These are phyloP conservation scores for Yponomeuta sedellus DNA, from an alignment of 2,888 invertebrate species.

Conservation along the genomic window DNA sequence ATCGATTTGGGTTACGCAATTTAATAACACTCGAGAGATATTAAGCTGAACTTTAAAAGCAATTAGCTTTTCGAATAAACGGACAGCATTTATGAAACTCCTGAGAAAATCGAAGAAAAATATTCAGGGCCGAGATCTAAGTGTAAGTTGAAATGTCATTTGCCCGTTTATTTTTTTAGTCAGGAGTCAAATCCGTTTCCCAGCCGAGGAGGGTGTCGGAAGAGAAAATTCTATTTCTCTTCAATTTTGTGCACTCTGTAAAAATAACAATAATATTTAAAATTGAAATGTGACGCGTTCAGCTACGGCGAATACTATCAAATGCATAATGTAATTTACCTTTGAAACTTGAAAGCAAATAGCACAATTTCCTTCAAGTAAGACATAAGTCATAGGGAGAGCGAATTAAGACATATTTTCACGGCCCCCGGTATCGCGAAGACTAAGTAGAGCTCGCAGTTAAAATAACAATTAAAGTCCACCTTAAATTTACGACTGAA, in stretches of 20 bases:
- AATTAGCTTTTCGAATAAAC: conserved; percentile 14
- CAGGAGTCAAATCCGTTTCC: conserved; percentile 52
- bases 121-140: neutral
- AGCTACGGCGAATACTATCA: neutral
- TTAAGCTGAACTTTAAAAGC: conserved; percentile 16
- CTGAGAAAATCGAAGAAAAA: conserved; percentile 11
- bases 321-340: neutral
- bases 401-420: conserved; percentile 74
- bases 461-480: conserved; percentile 77
- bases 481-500: conserved; percentile 71
- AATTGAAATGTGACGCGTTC: conserved; percentile 51
- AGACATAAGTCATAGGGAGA: conserved; percentile 65
- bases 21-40: conserved; percentile 45
- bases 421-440: conserved; percentile 47
- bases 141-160: conserved; percentile 31
- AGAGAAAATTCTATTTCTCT: conserved; percentile 68
- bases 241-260: conserved; percentile 71
- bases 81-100: conserved; percentile 8
- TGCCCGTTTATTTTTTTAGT: conserved; percentile 38
- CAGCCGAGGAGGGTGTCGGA: conserved; percentile 45
- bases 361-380: neutral
- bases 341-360: neutral
- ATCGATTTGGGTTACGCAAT: conserved; percentile 71
- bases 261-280: conserved; percentile 74
- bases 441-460: conserved; percentile 72